Base-by-base conservation (phyloP, 1,140 invertebrate genomes). In the Drosophila erecta region DNA sequence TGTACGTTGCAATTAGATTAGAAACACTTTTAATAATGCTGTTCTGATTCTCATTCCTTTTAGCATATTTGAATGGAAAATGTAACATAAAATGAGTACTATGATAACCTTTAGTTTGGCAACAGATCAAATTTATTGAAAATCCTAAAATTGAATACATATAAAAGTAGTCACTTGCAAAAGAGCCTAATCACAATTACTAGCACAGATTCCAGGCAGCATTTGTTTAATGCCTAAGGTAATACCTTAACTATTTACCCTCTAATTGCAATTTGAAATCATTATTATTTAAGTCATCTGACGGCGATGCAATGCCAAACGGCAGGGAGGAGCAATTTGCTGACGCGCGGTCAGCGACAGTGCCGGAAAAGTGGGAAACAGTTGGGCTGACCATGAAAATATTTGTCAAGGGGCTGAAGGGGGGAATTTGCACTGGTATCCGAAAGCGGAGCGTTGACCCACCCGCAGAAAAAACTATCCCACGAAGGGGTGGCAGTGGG, bases 381-480 rank as follows among this genome's bases (percentile, higher is more conserved):
- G 47, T 46, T n/a, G 50, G 51, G 50, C 65, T 71, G 67, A 71
- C 67, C 67, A 71, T 71, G 67, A 71, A 71, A 70, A 70, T 71
- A 70, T 71, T 71, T 57, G 65, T 15, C 53, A 37, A 61, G 37
- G 51, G 66, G 27, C 37, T 17, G 35, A 12, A 43, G 15, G 46
- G 2, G 46, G 20, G 41, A 40, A 69, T 57, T 49, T 57, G 67
- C 67, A 71, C 50, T 71, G 67, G 66, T 47, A 70, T 55, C 66
- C 43, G n/a, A 33, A 17, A 37, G 46, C 49, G 22, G 66, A 71
- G 51, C 67, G 43, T 57, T 71, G 67, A 71, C 67, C 67, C 67
- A 70, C 44, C 65, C 67, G 43, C 20, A 70, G 35, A 35, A 54
- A 44, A 46, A 65, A 65, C 41, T 38, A 55, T 15, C 27, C 4